Evolutionary conservation across 2,113 vertebrate genomes (phyloP).

Genomic region (Nothoprocta perdicaria): DNA sequence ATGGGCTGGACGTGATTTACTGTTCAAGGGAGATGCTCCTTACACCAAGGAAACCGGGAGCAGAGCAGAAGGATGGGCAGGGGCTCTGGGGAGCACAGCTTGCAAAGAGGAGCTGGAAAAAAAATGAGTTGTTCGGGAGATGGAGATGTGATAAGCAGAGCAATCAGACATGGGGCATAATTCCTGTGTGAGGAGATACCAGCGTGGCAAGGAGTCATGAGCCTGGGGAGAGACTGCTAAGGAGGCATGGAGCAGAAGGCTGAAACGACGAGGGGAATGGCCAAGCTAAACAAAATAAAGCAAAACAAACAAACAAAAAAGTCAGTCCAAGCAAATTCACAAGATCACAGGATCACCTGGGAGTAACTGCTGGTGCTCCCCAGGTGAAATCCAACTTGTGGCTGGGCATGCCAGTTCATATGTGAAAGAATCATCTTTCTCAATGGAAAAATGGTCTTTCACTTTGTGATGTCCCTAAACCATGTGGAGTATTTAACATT

Average conservation of each 20-base stretch:
- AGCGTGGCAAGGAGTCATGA: rapidly evolving
- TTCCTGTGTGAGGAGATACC: neutral
- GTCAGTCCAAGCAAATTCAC: neutral
- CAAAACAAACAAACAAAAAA: too few species aligned
- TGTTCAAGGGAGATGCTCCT: neutral
- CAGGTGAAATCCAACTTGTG: rapidly evolving
- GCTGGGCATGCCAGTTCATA: rapidly evolving
- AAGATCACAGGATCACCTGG: neutral
- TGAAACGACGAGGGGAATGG: neutral
- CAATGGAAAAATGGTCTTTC: neutral
- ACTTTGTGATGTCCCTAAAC: neutral
- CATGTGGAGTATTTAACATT: neutral
- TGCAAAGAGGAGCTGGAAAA: neutral
- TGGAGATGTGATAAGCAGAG: neutral
- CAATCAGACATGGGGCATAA: rapidly evolving
- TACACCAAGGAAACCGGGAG: neutral
- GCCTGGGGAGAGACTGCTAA: rapidly evolving
- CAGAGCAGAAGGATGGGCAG: neutral
- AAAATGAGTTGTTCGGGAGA: neutral
- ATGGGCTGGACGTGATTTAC: neutral
- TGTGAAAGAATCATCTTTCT: neutral
- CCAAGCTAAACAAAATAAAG: neutral
- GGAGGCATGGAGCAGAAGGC: neutral
- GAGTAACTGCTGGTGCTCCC: neutral
- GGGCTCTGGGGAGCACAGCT: neutral